phyloP scores from a whole-genome alignment of 2,888 invertebrate species.

The Ctena decussata region DNA sequence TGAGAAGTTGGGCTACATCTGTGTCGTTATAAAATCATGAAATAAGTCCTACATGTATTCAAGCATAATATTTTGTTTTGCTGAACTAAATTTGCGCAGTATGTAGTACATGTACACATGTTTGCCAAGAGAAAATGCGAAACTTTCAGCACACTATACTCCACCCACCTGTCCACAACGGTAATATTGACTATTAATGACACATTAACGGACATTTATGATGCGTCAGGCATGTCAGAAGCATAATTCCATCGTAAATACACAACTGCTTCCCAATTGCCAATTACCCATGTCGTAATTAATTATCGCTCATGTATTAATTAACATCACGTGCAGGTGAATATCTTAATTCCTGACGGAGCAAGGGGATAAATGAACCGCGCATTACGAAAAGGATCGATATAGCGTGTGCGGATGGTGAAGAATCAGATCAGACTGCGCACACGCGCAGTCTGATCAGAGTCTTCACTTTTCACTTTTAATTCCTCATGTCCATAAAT shows the following conservation, averaged over 20 bases:
- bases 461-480: too few relatives aligned
- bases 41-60: too few relatives aligned
- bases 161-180: neutral
- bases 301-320: neutral
- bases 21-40: too few relatives aligned
- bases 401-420: neutral
- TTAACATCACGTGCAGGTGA: neutral
- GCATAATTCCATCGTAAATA: neutral
- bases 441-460: neutral
- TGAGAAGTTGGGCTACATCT: too few relatives aligned
- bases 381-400: too few relatives aligned
- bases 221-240: neutral
- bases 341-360: neutral
- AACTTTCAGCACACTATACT: too few relatives aligned
- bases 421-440: neutral
- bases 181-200: neutral
- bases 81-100: too few relatives aligned
- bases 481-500: too few relatives aligned
- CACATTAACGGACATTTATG: neutral
- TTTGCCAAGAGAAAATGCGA: too few relatives aligned
- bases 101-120: too few relatives aligned
- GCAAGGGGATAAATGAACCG: neutral
- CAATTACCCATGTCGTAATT: neutral
- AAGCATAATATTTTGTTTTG: too few relatives aligned
- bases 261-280: neutral